These are phyloP conservation scores for Platynereis dumerilii DNA, from an alignment of 2,888 invertebrate species.

Conservation along the genomic window DNA sequence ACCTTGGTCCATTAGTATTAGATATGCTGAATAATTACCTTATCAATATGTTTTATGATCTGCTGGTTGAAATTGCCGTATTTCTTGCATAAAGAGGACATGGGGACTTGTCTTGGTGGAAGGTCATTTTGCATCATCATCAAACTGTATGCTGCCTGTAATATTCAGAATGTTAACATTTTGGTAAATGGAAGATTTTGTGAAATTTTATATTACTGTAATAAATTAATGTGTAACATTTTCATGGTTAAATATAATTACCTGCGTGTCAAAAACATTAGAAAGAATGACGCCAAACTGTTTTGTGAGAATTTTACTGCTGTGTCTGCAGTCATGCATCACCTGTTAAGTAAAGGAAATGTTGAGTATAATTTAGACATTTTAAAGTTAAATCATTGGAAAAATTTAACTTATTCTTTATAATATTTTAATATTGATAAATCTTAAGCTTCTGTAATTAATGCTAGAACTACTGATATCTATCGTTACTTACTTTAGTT, in stretches of 20 bases:
- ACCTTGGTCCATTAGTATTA: too few species aligned
- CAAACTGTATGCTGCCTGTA: slow-evolving; percentile 18
- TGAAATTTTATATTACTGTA: too few species aligned
- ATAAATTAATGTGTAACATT: too few species aligned
- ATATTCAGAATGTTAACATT: background rate
- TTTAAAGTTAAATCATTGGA: too few species aligned
- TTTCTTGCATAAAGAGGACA: slow-evolving; percentile 10
- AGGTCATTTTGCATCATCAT: background rate
- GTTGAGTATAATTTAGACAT: too few species aligned
- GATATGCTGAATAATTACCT: too few species aligned
- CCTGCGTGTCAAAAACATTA: slow-evolving; percentile 20
- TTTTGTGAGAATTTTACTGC: background rate
- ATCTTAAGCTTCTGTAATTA: background rate
- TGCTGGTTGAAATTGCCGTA: slow-evolving; percentile 1
- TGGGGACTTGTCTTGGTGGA: background rate
- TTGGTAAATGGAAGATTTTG: too few species aligned
- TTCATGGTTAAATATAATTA: background rate
- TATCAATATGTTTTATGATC: too few species aligned
- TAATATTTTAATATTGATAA: background rate
- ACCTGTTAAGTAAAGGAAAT: slow-evolving; percentile 10
- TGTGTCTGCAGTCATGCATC: slow-evolving; percentile 14
- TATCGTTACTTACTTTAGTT: slow-evolving; percentile 16
- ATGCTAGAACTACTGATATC: too few species aligned
- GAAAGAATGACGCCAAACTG: slow-evolving; percentile 7
- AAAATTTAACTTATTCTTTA: too few species aligned